Percentiles rank a stretch among this genome's conserved stretches.
These are phyloP conservation scores for Pipistrellus kuhlii DNA, from an alignment of 2,797 vertebrate species.

Conservation along the genomic window DNA sequence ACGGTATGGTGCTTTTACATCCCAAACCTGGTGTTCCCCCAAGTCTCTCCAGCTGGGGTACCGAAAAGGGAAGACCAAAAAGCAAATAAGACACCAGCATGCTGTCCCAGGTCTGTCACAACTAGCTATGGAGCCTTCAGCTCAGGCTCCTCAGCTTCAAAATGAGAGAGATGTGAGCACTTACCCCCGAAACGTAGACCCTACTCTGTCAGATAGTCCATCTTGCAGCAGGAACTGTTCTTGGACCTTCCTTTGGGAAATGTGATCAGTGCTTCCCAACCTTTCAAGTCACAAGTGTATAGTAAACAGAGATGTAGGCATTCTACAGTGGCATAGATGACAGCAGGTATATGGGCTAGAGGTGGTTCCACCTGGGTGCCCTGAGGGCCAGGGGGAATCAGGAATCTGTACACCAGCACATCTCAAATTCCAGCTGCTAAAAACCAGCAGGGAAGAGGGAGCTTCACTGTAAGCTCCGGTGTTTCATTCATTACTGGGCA, in stretches of 20 bases:
- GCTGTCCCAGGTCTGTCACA: neutral
- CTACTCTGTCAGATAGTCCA: neutral
- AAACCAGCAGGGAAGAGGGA: neutral
- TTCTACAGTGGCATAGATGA: neutral
- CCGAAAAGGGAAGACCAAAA: neutral
- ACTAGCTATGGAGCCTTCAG: no score
- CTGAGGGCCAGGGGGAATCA: neutral
- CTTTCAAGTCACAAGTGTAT: neutral
- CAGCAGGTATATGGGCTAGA: neutral
- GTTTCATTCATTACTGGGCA: neutral
- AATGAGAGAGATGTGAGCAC: neutral
- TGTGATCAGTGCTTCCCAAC: neutral
- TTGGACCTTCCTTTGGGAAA: neutral
- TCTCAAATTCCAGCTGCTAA: no score
- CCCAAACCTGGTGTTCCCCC: neutral
- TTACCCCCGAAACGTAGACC: neutral
- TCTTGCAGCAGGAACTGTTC: neutral
- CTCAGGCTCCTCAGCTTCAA: slow-evolving; percentile 14
- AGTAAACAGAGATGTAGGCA: neutral
- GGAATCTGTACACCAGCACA: neutral
- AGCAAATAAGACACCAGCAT: neutral
- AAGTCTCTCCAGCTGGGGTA: neutral
- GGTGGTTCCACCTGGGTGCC: neutral
- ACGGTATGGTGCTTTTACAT: neutral
- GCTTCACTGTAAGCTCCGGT: neutral